Evolutionary conservation across 2,888 invertebrate species (phyloP), one percentile per base, ranked within the genome.

Genomic region (Phortica okadai): DNA sequence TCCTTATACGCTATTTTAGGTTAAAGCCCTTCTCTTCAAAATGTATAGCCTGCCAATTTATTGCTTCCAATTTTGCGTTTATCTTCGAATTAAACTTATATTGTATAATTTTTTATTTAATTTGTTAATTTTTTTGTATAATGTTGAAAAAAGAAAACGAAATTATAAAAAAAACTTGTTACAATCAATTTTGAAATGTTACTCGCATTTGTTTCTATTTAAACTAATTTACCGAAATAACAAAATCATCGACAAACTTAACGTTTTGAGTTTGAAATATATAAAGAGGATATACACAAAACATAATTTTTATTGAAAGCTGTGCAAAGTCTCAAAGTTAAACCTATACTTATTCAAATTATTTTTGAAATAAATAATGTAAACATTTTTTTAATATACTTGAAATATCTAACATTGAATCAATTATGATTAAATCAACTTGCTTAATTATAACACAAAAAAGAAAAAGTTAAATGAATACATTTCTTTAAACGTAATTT

Each of bases 241-340:
- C 14, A 64, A 64, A 33, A 33, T 7, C 21, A 64, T 11, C 33
- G 33, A 33, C 33, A 41, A 64, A 64, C 33, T 64, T 14, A 64
- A 64, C 16, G 64, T 5, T 66, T 21, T 59, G 59, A 59, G 59
- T 59, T 59, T 7, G 16, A 59, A 16, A n/a, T 62, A 62, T 10
- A 62, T 21, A 70, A 70, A 70, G 4, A 41, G 4, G 21, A 62
- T 16, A 16, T 41, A 66, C 66, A 14, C 14, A 66, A 66, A 41
- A 33, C 41, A 66, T 21, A 66, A 66, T 76, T 78, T 80, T 80
- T 86, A 73, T 78, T 81, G 79, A 82, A 84, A 77, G 85, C 85
- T 85, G 85, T 85, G 85, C 84, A 85, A 86, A 83, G 85, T 85
- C 85, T 85, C 84, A 85, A 85, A 85, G 85, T 87, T 87, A 85